A percentile compares a stretch with the other conserved stretches of the same genome.
Evolutionary conservation across 2,113 vertebrate species (phyloP).

Genomic region (Calyptommatus sinebrachiatus): DNA sequence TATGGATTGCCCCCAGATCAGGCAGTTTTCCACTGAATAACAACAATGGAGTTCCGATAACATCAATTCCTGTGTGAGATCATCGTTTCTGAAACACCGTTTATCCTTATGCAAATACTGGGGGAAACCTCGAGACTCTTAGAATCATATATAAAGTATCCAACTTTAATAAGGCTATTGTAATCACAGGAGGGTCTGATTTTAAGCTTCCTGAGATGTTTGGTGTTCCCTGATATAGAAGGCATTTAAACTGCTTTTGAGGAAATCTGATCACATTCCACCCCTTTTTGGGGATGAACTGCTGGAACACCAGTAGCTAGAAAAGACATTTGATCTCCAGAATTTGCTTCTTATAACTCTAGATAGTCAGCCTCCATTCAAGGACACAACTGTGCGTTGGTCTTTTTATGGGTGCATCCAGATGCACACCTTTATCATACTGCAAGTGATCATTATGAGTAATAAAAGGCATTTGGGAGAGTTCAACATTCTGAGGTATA

Average conservation of each 20-base stretch:
- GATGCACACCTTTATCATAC: too few species aligned
- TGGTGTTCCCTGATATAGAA: conserved; percentile 39
- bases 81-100: conserved; percentile 56
- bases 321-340: neutral
- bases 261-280: conserved; percentile 22
- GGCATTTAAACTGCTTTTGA: conserved; percentile 35
- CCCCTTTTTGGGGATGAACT: neutral
- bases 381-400: neutral
- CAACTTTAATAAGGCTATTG: conserved; percentile 58
- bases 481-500: too few species aligned
- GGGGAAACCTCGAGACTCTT: conserved; percentile 50
- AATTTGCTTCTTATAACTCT: neutral
- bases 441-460: too few species aligned
- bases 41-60: conserved; percentile 35
- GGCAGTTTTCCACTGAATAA: neutral
- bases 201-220: conserved; percentile 55
- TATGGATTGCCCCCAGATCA: conserved; percentile 27
- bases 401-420: neutral
- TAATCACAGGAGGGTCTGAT: conserved; percentile 46
- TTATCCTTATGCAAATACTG: conserved; percentile 61
- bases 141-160: conserved; percentile 52
- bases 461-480: too few species aligned
- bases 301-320: conserved; percentile 17
- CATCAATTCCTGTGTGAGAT: conserved; percentile 52
- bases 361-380: neutral